phyloP scores from a whole-genome alignment of 2,797 vertebrate species.

The Bryconaethiops microstoma region DNA sequence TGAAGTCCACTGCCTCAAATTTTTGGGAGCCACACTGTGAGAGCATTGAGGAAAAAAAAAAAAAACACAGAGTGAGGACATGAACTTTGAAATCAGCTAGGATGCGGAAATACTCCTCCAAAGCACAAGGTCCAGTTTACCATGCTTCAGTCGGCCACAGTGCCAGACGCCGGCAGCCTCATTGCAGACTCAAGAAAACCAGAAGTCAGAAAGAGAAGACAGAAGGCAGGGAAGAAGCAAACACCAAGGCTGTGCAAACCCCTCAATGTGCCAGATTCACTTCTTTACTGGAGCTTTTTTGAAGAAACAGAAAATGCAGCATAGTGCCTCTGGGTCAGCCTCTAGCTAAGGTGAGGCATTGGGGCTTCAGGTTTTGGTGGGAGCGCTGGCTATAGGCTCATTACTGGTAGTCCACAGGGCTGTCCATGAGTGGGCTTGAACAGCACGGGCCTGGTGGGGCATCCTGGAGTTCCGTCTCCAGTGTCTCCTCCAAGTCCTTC shows the following conservation, averaged over 20 bases:
- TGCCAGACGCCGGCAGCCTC: conserved; percentile 30
- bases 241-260: conserved; percentile 25
- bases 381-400: not conserved
- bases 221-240: conserved; percentile 24
- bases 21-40: conserved; percentile 27
- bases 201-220: conserved; percentile 38
- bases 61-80: conserved; percentile 10
- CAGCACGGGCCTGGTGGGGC: conserved; percentile 69
- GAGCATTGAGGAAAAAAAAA: conserved; percentile 15
- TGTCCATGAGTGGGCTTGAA: conserved; percentile 82
- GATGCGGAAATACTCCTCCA: conserved; percentile 31
- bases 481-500: conserved; percentile 72
- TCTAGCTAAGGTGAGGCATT: conserved; percentile 60
- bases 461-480: conserved; percentile 79
- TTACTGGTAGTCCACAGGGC: conserved; percentile 84
- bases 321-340: conserved; percentile 64
- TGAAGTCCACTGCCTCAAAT: conserved; percentile 19
- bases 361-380: conserved; percentile 57
- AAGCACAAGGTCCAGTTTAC: conserved; percentile 30
- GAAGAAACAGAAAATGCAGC: conserved; percentile 63
- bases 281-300: conserved; percentile 58
- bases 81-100: conserved; percentile 4
- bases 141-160: conserved; percentile 27
- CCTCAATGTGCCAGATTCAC: conserved; percentile 34
- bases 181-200: conserved; percentile 38